phyloP scores from a whole-genome alignment of 2,113 vertebrate species.

The Aix galericulata region DNA sequence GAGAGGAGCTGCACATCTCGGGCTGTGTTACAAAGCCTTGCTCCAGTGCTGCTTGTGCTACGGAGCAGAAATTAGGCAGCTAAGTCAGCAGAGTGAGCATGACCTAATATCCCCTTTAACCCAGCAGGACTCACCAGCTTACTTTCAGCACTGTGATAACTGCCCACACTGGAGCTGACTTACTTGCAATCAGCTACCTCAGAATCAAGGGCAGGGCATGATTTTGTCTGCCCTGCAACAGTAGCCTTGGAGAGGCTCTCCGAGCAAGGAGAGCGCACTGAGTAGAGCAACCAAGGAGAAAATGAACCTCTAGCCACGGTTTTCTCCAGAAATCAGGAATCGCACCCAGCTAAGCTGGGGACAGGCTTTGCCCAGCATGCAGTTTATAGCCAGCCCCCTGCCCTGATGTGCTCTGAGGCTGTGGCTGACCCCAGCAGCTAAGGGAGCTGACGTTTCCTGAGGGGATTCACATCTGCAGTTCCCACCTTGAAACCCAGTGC shows the following conservation, averaged over 20 bases:
- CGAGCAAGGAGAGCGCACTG: background rate
- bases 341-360: background rate
- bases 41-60: background rate
- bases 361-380: accelerated
- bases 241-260: background rate
- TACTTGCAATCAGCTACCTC: background rate
- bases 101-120: background rate
- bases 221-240: background rate
- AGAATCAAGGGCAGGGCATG: background rate
- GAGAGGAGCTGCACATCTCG: background rate
- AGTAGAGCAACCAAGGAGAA: background rate
- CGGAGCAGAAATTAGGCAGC: background rate
- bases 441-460: background rate
- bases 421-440: background rate
- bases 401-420: background rate
- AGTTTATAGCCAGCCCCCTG: background rate
- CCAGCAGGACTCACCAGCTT: background rate
- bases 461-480: background rate
- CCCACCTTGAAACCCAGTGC: background rate
- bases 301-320: background rate
- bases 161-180: background rate
- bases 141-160: background rate
- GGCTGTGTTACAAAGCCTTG: accelerated
- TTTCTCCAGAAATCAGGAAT: background rate
- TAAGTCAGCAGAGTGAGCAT: background rate